Percentiles rank a stretch among this genome's conserved stretches.
Conservation (phyloP, 2,888 invertebrate genomes). For the Meteorus cinctellus region DNA sequence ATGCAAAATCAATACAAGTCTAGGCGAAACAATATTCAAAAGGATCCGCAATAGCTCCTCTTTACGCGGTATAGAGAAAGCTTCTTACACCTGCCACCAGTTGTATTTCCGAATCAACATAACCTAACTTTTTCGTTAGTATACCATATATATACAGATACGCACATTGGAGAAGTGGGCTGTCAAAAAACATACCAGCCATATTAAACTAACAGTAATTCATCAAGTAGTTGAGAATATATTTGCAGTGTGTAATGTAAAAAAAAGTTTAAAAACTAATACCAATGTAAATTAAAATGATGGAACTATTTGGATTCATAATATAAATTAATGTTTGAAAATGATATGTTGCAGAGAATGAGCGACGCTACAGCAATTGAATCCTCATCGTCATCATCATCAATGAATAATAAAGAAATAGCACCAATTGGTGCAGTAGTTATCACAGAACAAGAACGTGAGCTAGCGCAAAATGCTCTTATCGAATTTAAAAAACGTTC, state of each 20-base stretch:
- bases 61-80: background rate
- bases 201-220: background rate
- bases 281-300: background rate
- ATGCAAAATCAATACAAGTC: too few species aligned
- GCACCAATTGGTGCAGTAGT: conserved; percentile 50
- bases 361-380: conserved; percentile 46
- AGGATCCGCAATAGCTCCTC: too few species aligned
- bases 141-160: background rate
- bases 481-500: conserved; percentile 80
- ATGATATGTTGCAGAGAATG: conserved; percentile 51
- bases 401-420: background rate
- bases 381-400: background rate
- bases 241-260: background rate
- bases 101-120: background rate
- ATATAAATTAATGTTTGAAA: background rate
- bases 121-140: background rate
- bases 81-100: background rate
- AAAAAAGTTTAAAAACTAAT: background rate
- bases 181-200: background rate
- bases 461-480: conserved; percentile 78
- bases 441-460: conserved; percentile 75
- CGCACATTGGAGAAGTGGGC: background rate
- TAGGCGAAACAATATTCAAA: too few species aligned
- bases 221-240: background rate
- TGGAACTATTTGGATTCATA: background rate